Conservation (phyloP, 1,140 invertebrate species). For the Sarcophaga peregrina region DNA sequence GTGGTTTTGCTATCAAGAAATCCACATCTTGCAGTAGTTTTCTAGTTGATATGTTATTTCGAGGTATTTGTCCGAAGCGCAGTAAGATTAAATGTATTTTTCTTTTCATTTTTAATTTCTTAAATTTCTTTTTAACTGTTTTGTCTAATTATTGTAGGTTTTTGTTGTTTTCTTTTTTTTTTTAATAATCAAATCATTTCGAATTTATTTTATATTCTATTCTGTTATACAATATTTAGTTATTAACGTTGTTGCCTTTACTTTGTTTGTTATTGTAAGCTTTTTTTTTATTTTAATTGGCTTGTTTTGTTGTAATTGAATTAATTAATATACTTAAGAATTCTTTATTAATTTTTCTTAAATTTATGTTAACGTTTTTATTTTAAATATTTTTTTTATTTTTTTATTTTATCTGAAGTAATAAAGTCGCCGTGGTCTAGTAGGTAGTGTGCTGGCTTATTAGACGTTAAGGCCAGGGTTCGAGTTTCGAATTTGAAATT, state of each 20-base stretch:
- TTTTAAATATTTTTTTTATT: not conserved
- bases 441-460: too few species aligned
- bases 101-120: not conserved
- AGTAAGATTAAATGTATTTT: conserved; percentile 54
- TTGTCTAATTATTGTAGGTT: conserved; percentile 21
- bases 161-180: conserved; percentile 37
- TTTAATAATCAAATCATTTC: conserved; percentile 48
- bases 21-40: conserved; percentile 67
- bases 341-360: not conserved
- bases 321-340: not conserved
- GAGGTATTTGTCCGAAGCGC: conserved; percentile 65
- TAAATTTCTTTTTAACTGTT: not conserved
- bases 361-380: not conserved
- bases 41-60: conserved; percentile 66
- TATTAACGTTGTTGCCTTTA: not conserved
- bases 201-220: conserved; percentile 39
- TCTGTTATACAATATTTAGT: conserved; percentile 44
- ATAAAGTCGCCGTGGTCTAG: too few species aligned
- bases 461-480: too few species aligned
- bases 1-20: conserved; percentile 63
- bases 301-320: not conserved
- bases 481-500: too few species aligned
- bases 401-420: not conserved
- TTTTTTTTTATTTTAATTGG: conserved; percentile 7
- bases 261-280: not conserved